Conservation (phyloP, 2,888 invertebrate genomes). For the Nemoura dubitans region DNA sequence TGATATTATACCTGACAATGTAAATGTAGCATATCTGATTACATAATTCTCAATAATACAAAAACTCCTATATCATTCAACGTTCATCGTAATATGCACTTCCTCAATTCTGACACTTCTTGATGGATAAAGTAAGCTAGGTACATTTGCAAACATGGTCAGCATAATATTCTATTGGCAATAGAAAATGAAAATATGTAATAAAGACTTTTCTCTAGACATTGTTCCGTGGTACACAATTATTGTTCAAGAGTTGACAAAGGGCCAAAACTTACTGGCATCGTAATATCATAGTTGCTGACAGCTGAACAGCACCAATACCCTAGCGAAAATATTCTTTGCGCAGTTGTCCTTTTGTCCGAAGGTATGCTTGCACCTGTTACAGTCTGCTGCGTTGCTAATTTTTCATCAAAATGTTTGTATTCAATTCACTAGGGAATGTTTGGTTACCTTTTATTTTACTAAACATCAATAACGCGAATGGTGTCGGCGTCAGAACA, state of each 20-base stretch:
- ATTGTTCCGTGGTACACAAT: background rate
- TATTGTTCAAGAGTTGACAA: background rate
- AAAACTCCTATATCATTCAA: constrained; percentile 33
- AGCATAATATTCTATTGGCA: background rate
- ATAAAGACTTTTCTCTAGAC: background rate
- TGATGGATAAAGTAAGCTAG: background rate
- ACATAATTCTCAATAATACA: constrained; percentile 43
- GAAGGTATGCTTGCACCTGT: background rate
- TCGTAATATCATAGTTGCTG: background rate
- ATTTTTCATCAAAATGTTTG: background rate
- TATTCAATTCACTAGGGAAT: background rate
- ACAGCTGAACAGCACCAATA: background rate
- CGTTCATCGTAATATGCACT: background rate
- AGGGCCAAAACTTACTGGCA: background rate
- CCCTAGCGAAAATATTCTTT: background rate
- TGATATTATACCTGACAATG: constrained; percentile 43
- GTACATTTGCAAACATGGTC: background rate
- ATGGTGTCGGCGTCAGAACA: background rate
- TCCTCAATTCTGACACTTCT: background rate
- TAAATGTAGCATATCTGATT: constrained; percentile 42
- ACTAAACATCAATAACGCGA: background rate
- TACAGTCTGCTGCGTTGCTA: background rate
- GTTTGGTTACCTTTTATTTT: background rate
- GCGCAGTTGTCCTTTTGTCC: background rate
- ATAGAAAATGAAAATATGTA: background rate